These are phyloP conservation scores for Nebria ingens DNA, from an alignment of 1,140 invertebrate genomes.

Conservation along the genomic window DNA sequence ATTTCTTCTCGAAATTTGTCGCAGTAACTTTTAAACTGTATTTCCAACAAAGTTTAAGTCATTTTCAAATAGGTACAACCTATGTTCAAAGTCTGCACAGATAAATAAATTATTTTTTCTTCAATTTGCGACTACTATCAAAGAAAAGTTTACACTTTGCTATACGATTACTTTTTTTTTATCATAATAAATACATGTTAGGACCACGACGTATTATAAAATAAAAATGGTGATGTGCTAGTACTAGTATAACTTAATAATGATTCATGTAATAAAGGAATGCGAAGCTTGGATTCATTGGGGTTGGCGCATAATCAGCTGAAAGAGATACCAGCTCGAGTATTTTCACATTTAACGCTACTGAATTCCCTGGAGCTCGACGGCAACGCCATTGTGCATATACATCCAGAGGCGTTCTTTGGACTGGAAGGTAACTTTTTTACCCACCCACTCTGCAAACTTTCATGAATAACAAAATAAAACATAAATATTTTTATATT, in stretches of 20 bases:
- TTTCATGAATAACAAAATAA: background rate
- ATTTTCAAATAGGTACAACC: too few relatives aligned
- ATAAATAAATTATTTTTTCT: too few relatives aligned
- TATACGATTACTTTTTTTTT: too few relatives aligned
- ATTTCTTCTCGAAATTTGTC: too few relatives aligned
- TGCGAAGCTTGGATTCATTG: constrained; percentile 68
- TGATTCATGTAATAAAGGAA: constrained; percentile 41
- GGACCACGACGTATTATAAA: constrained; percentile 1
- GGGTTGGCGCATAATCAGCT: constrained; percentile 76
- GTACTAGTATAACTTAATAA: constrained; percentile 15
- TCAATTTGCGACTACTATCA: too few relatives aligned
- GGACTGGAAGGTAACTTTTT: constrained; percentile 66
- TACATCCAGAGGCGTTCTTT: constrained; percentile 72
- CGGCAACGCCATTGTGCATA: constrained; percentile 66
- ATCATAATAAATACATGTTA: too few relatives aligned
- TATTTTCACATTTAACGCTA: constrained; percentile 65
- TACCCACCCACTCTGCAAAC: too few relatives aligned
- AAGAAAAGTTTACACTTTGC: too few relatives aligned
- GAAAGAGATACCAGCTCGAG: constrained; percentile 60
- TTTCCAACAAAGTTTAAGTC: too few relatives aligned
- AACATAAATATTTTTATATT: background rate
- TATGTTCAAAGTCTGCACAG: too few relatives aligned
- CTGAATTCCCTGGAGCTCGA: constrained; percentile 79
- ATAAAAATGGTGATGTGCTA: constrained; percentile 11
- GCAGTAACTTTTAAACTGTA: too few relatives aligned